Evolutionary conservation across 2,888 invertebrate genomes (phyloP).

Genomic region (Callyntrura sp.): DNA sequence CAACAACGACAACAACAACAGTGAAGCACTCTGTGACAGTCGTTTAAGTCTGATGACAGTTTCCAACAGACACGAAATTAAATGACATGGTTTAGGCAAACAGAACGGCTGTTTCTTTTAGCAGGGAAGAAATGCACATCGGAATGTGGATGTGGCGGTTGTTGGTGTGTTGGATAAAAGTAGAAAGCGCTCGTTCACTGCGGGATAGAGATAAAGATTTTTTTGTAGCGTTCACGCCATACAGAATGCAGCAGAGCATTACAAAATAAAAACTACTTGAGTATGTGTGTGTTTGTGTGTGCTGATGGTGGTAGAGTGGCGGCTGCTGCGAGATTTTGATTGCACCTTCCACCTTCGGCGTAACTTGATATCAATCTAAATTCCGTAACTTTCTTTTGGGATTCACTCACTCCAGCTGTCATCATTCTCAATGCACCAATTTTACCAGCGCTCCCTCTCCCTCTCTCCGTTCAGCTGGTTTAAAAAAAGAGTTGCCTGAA

Average conservation of each 20-base stretch:
- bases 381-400: conserved; percentile 51
- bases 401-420: conserved; percentile 54
- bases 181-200: conserved; percentile 25
- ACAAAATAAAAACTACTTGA: conserved; percentile 43
- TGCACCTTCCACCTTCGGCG: conserved; percentile 63
- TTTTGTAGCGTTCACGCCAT: not conserved
- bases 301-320: conserved; percentile 28
- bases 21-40: conserved; percentile 58
- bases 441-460: not conserved
- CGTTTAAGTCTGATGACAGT: conserved; percentile 66
- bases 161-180: conserved; percentile 51
- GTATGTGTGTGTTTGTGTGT: not conserved
- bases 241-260: conserved; percentile 37
- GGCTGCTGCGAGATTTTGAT: conserved; percentile 46
- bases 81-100: conserved; percentile 59
- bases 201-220: conserved; percentile 4
- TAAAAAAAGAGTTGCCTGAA: not conserved
- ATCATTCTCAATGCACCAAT: conserved; percentile 23
- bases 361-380: conserved; percentile 64
- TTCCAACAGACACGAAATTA: conserved; percentile 58
- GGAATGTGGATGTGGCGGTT: conserved; percentile 50
- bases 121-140: conserved; percentile 39
- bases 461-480: not conserved
- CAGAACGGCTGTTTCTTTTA: conserved; percentile 44
- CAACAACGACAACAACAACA: conserved; percentile 23